These are phyloP conservation scores for Agrotis clavis DNA, from an alignment of 2,888 invertebrate genomes.

Conservation along the genomic window DNA sequence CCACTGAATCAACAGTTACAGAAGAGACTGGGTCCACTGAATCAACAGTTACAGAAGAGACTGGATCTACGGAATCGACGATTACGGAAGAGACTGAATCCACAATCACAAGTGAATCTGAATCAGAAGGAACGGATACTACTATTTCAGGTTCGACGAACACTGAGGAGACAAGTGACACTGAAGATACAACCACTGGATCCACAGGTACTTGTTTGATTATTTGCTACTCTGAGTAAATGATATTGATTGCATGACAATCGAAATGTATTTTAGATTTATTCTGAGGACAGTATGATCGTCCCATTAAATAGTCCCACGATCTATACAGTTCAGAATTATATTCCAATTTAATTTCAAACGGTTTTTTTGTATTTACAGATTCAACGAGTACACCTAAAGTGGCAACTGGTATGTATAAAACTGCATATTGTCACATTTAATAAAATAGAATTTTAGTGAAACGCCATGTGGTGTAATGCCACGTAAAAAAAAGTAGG, in stretches of 20 bases:
- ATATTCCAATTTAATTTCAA: too few species aligned
- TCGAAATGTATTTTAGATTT: background rate
- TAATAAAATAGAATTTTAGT: background rate
- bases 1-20: slow-evolving; percentile 40
- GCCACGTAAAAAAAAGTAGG: too few species aligned
- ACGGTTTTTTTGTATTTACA: slow-evolving; percentile 4
- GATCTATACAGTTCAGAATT: background rate
- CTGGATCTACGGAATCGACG: background rate
- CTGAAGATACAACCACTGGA: slow-evolving; percentile 31
- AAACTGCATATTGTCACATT: background rate
- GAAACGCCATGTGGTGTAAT: too few species aligned
- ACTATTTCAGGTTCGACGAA: slow-evolving; percentile 28
- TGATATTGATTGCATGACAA: background rate
- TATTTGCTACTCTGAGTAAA: background rate
- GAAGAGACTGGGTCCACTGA: slow-evolving; percentile 23
- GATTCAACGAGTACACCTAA: slow-evolving; percentile 7
- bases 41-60: background rate
- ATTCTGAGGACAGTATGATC: background rate
- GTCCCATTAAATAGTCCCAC: background rate
- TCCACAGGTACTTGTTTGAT: slow-evolving; percentile 28
- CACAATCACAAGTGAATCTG: slow-evolving; percentile 26
- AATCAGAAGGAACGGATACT: slow-evolving; percentile 27
- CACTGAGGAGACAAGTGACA: slow-evolving; percentile 33
- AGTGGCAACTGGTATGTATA: slow-evolving; percentile 1
- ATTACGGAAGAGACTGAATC: background rate